Base-by-base conservation (phyloP, 2,113 vertebrate species). In the Gorsachius goisagi region DNA sequence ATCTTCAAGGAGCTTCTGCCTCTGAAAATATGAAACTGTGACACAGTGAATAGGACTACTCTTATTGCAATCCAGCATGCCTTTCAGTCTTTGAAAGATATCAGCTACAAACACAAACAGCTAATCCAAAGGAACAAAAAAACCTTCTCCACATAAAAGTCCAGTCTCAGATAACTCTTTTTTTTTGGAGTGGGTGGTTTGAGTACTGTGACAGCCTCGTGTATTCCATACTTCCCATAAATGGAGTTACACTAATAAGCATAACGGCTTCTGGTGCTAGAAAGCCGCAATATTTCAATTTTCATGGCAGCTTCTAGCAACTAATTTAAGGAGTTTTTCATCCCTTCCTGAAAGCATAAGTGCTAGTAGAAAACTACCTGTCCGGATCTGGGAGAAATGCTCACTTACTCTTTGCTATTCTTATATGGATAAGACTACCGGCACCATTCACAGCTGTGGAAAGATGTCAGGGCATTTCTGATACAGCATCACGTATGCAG, bases 171-270 rank as follows among this genome's bases (percentile, higher is more conserved):
- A 17, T 21, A 91, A 35, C 24, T 52, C 2, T n/a, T 23, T 55
- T 39, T 19, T 69, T 72, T 52, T 53, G 2, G 11, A 53, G 5
- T 28, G 32, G 6, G 7, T 16, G 3, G 3, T 81, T 72, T 63
- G 37, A 73, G 15, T 73, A 63, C 37, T 27, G 8, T 3, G 3
- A 50, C 3, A 9, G 5, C 7, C 7, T 85, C 0, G 0, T 3
- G 73, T 69, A 47, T 79, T 73, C 55, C 27, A 14, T n/a, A 8
- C 14, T 47, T 86, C 15, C 22, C 4, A 6, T 83, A 89, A 81
- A 59, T 16, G 16, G 12, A 2, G 9, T 81, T 63, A 27, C 1
- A 3, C 11, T 56, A 60, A 13, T 52, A 64, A 41, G 4, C 58
- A 6, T 12, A 85, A 45, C 24, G 84, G 14, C 18, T 82, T 90